A percentile compares a stretch with the other conserved stretches of the same genome.
Conservation (phyloP, 2,888 invertebrate species). For the Nymphalis c-album region DNA sequence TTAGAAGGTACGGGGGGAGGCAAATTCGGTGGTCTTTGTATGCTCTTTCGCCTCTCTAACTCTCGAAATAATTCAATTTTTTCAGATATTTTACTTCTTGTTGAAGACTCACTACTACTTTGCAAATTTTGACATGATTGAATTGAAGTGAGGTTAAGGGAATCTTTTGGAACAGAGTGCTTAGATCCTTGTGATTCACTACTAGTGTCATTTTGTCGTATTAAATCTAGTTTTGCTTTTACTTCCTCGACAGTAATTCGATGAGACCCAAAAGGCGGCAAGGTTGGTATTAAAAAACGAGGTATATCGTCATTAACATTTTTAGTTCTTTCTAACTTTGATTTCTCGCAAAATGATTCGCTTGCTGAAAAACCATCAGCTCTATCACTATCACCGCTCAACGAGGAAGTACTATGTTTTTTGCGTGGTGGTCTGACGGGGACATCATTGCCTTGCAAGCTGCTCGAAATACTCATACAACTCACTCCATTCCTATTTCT, state of each 20-base stretch:
- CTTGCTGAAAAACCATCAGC: conserved; percentile 76
- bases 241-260: conserved; percentile 79
- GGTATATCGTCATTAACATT: conserved; percentile 81
- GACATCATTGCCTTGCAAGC: conserved; percentile 71
- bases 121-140: conserved; percentile 47
- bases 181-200: conserved; percentile 80
- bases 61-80: conserved; percentile 77
- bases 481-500: conserved; percentile 88
- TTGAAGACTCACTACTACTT: conserved; percentile 70
- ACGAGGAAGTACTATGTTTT: conserved; percentile 85
- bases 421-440: conserved; percentile 88
- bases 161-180: conserved; percentile 62
- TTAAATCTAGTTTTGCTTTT: conserved; percentile 80
- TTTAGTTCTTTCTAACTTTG: conserved; percentile 79
- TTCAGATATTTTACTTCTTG: conserved; percentile 76
- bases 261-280: conserved; percentile 65
- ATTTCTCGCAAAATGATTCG: conserved; percentile 74
- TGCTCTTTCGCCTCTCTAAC: conserved; percentile 71
- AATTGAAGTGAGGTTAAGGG: conserved; percentile 49
- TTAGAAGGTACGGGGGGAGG: conserved; percentile 76
- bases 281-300: conserved; percentile 68
- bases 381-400: conserved; percentile 83
- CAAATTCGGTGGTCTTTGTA: conserved; percentile 73
- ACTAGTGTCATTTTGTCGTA: conserved; percentile 69
- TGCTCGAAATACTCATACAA: conserved; percentile 88